These are phyloP conservation scores for Lepus timidus DNA, from an alignment of 2,113 vertebrate species.

Conservation along the genomic window DNA sequence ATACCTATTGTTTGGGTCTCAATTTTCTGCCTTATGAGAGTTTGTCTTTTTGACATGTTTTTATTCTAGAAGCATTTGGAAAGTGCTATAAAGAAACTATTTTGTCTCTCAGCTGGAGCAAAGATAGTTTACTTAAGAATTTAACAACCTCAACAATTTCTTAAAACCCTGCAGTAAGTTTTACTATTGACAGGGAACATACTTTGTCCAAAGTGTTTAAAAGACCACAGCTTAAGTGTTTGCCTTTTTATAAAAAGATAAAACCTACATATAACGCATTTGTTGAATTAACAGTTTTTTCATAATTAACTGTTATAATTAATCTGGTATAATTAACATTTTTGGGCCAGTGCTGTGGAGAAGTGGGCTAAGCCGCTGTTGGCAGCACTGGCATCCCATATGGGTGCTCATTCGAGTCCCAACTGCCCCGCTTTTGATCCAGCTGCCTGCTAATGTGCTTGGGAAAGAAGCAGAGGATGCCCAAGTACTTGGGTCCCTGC, in stretches of 20 bases:
- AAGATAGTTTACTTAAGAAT: conserved; percentile 16
- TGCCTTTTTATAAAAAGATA: not conserved
- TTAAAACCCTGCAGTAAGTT: not conserved
- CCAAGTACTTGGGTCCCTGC: too few relatives aligned
- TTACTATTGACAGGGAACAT: not conserved
- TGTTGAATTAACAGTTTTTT: too few relatives aligned
- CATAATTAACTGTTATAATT: too few relatives aligned
- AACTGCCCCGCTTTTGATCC: too few relatives aligned
- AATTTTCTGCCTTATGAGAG: conserved; percentile 10
- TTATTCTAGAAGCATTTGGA: conserved; percentile 33
- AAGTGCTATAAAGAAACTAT: not conserved
- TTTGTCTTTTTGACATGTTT: not conserved
- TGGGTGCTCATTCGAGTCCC: too few relatives aligned
- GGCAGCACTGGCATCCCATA: too few relatives aligned
- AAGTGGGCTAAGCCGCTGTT: too few relatives aligned
- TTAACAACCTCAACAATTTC: conserved; percentile 21
- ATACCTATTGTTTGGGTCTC: conserved; percentile 40
- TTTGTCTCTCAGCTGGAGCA: not conserved
- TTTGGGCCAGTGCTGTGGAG: too few relatives aligned
- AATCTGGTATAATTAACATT: too few relatives aligned
- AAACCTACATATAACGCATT: not conserved
- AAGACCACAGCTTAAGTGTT: not conserved
- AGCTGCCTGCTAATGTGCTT: too few relatives aligned
- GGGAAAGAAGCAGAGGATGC: too few relatives aligned
- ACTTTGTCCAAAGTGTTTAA: not conserved